Evolutionary conservation across 2,113 vertebrate species (phyloP).

Genomic region (Upupa epops): DNA sequence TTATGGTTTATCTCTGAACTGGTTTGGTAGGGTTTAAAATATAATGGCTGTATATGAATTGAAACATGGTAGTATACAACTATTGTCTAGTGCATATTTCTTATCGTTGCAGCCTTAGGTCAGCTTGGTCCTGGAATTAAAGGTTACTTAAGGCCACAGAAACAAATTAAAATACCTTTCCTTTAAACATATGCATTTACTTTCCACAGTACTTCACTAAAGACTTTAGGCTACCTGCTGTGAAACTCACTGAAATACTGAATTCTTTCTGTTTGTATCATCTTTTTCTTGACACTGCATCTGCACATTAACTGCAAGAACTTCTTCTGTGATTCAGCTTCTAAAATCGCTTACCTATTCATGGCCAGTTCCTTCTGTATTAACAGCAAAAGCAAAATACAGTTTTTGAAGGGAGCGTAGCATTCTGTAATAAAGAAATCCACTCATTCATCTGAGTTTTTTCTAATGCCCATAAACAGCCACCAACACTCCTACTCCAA

Average conservation of each 20-base stretch:
- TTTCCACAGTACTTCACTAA: not conserved
- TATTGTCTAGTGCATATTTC: not conserved
- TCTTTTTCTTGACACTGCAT: not conserved
- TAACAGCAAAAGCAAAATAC: not conserved
- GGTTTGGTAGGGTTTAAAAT: conserved; percentile 42
- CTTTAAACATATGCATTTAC: not conserved
- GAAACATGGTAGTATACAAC: not conserved
- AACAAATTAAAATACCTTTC: conserved; percentile 12
- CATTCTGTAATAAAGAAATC: not conserved
- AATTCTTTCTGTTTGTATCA: not conserved
- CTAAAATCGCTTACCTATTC: not conserved
- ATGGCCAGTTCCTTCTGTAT: not conserved
- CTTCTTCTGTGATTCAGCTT: not conserved
- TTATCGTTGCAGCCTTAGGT: not conserved
- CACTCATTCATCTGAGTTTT: not conserved
- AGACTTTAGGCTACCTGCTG: not conserved
- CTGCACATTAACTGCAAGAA: not conserved
- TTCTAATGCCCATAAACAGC: not conserved
- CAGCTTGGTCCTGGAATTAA: not conserved
- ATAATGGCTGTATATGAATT: not conserved
- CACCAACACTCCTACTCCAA: not conserved
- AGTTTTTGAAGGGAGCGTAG: not conserved
- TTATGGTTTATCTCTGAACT: conserved; percentile 59
- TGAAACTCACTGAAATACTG: not conserved
- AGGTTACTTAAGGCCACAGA: not conserved